phyloP scores from a whole-genome alignment of 1,140 invertebrate species.

The Lysiphlebus fabarum region DNA sequence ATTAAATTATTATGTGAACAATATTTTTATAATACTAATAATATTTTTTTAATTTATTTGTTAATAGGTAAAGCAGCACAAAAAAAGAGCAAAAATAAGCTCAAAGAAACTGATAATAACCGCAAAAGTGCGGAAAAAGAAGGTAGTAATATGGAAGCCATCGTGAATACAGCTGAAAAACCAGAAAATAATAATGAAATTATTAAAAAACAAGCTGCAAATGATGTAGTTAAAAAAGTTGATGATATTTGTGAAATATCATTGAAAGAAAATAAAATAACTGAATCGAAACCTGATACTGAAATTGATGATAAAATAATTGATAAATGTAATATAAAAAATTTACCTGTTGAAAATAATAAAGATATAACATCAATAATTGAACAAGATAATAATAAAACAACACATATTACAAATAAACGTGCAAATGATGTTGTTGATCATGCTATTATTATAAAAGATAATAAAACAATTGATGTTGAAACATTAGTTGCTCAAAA shows the following conservation, averaged over 20 bases:
- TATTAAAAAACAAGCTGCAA: slow-evolving; percentile 17
- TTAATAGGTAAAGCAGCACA: slow-evolving; percentile 48
- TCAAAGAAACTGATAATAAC: slow-evolving; percentile 49
- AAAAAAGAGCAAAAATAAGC: slow-evolving; percentile 49
- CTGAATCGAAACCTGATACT: slow-evolving; percentile 4
- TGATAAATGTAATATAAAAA: not conserved
- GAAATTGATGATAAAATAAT: not conserved
- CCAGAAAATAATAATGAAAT: slow-evolving; percentile 31
- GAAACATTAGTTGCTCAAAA: slow-evolving; percentile 52
- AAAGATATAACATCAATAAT: slow-evolving; percentile 33
- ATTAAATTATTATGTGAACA: not conserved
- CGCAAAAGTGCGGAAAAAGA: slow-evolving; percentile 55
- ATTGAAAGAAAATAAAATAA: slow-evolving; percentile 10
- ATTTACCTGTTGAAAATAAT: slow-evolving; percentile 16
- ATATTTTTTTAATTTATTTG: not conserved
- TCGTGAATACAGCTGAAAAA: slow-evolving; percentile 39
- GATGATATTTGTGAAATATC: slow-evolving; percentile 13
- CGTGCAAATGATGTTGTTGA: slow-evolving; percentile 46
- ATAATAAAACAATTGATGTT: slow-evolving; percentile 34
- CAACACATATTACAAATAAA: slow-evolving; percentile 28
- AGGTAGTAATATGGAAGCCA: slow-evolving; percentile 57
- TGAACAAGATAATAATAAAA: slow-evolving; percentile 30
- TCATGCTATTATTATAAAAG: slow-evolving; percentile 32
- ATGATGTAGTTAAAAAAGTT: slow-evolving; percentile 1
- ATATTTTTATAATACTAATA: not conserved